Conservation (phyloP, 2,113 vertebrate species). For the Sardina pilchardus region DNA sequence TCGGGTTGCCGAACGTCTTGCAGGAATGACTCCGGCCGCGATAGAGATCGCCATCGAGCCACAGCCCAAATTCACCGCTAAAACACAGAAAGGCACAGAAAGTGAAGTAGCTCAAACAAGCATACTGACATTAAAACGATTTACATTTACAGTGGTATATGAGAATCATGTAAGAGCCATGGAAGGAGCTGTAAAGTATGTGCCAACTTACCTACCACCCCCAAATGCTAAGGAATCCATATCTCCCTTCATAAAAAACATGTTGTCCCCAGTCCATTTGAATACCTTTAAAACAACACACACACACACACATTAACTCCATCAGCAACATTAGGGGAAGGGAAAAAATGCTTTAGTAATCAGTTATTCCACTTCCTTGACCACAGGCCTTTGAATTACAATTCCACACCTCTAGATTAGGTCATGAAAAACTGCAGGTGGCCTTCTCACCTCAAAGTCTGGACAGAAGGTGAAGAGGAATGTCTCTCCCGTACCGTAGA, state of each 20-base stretch:
- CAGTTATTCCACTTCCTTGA: neutral
- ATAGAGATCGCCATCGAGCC: conserved; percentile 98
- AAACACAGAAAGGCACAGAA: conserved; percentile 21
- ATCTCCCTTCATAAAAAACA: conserved; percentile 99
- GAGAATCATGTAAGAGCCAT: neutral
- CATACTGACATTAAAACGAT: neutral
- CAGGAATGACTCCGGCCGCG: conserved; percentile 98
- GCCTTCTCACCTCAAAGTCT: conserved; percentile 86
- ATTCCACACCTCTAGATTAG: neutral
- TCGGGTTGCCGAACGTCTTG: conserved; percentile 97
- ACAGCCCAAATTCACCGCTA: conserved; percentile 96
- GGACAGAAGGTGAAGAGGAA: conserved; percentile 97
- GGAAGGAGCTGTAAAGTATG: neutral
- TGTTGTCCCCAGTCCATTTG: conserved; percentile 99
- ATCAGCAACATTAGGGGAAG: neutral
- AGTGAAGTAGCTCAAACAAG: neutral
- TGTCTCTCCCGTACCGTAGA: conserved; percentile 97
- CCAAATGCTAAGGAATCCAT: conserved; percentile 98
- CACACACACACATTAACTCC: neutral
- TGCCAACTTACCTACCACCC: conserved; percentile 87
- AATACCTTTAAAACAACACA: conserved; percentile 77
- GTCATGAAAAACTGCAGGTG: neutral
- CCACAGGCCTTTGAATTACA: neutral
- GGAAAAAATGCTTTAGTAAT: neutral
- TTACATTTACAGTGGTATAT: neutral